Evolutionary conservation across 2,113 vertebrate species (phyloP).

Genomic region (Passer montanus): DNA sequence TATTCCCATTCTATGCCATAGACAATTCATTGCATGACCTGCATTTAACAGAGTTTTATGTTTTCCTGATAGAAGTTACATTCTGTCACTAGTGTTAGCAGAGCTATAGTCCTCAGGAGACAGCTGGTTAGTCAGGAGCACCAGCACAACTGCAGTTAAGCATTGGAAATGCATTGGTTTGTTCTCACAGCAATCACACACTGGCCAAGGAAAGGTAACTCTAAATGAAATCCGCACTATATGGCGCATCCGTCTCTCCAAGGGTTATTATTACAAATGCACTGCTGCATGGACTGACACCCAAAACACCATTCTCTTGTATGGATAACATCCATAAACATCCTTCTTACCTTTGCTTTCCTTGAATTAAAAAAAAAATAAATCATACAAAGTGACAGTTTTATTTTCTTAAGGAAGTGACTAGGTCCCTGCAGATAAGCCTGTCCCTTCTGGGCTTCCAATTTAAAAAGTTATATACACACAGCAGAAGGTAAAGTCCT

Average conservation of each 20-base stretch:
- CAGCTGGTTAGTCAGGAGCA: neutral
- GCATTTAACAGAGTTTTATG: constrained; percentile 22
- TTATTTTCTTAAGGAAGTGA: neutral
- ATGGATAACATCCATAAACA: neutral
- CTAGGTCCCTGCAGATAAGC: neutral
- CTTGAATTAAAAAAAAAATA: too few relatives aligned
- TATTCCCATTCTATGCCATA: constrained; percentile 23
- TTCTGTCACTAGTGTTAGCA: neutral
- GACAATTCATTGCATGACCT: constrained; percentile 26
- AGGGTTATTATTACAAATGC: neutral
- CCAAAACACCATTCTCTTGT: neutral
- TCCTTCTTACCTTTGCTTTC: neutral
- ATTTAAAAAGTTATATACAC: neutral
- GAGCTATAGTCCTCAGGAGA: neutral
- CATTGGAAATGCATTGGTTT: neutral
- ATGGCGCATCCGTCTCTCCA: neutral
- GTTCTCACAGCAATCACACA: neutral
- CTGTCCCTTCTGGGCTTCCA: neutral
- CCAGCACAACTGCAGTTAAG: neutral
- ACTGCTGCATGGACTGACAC: neutral
- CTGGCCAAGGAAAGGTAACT: neutral
- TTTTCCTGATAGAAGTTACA: neutral
- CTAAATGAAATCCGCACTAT: neutral
- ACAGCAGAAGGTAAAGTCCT: neutral
- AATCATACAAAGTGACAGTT: neutral